Evolutionary conservation across 2,797 vertebrate species (phyloP), one percentile per base, ranked within the genome.

Genomic region (Orientallactaga sibirica): DNA sequence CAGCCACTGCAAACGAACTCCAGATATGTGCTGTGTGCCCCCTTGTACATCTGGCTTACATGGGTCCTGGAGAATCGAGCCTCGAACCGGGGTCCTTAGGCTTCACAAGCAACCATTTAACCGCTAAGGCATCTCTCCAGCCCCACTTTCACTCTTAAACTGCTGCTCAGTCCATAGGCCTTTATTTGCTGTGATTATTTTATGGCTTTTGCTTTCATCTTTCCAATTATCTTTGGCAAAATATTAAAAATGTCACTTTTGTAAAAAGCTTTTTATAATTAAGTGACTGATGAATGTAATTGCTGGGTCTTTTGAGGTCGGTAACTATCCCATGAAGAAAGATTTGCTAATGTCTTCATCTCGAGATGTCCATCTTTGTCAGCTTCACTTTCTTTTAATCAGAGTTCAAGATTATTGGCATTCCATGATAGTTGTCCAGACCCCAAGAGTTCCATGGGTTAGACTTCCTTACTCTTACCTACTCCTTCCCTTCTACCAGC

Each of bases 351-450:
- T 66, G 88, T 43, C 62, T 74, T 22, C 25, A 22, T 91, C 10
- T 96, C 33, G 86, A 41, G 58, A 73, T 91, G 19, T 80, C 29
- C 33, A 58, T 24, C 22, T 80, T 86, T 76, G 41, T 85, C 29
- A 76, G 14, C 19, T 16, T 3, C 78, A 41, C 7, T 81, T 92
- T 93, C 62, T 77, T 86, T 93, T 80, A 87, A 67, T 62, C 78
- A 88, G 88, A 94, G 16, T 66, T 55, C 25, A 41, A 88, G 10
- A 64, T 73, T 11, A 66, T 75, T 83, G 24, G 33, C 27, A 64
- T 62, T 93, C 90, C 27, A 0, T 94, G 84, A 37, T 92, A 67
- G 76, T 93, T 92, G 11, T 33, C 90, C 91, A 97, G 70, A n/a
- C 62, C 33, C 18, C 37, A 73, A 77, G 93, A 78, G 15, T 89